Evolutionary conservation across 2,797 vertebrate species (phyloP), one percentile per base, ranked within the genome.

Genomic region (Pseudochirops cupreus): DNA sequence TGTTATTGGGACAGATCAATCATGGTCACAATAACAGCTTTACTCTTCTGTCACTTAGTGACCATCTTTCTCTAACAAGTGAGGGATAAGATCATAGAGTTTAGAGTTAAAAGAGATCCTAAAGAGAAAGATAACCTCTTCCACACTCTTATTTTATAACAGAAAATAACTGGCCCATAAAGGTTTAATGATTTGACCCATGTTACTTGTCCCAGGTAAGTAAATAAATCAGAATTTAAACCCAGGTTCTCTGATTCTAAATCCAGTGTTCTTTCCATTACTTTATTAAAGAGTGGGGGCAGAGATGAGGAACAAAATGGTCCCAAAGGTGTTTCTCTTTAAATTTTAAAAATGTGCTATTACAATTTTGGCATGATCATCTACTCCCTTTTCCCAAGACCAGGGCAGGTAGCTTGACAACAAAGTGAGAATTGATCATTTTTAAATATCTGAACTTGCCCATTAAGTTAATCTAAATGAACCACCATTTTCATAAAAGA

Each of bases 301-400:
- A 9, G 29, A 13, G 52, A 2, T 21, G 14, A 53, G 33, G 52
- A 50, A 18, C 1, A 92, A 58, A 92, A 56, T 4, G 46, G 24
- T 50, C 16, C 39, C 59, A 9, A 39, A 59, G 56, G 67, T 58
- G 62, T 39, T 28, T 57, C 21, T 54, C 56, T 50, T 46, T 0
- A 0, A 46, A 50, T 29, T 4, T 33, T 1, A 58, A 29, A 9
- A 21, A 28, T 1, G 0, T 31, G 56, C 18, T 5, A 0, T 54
- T 39, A 11, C 5, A 74, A n/a, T 74, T 3, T 53, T 33, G 24
- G 53, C 1, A 11, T 24, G 26, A 74, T 74, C 33, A 16, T 1
- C 7, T 54, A 13, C 2, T 1, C 11, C 52, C 28, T 1, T 52
- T 31, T 14, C n/a, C 39, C 3, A 12, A 56, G 0, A 33, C 26